These are phyloP conservation scores for Nesidiocoris tenuis DNA, from an alignment of 2,888 invertebrate genomes.

Conservation along the genomic window DNA sequence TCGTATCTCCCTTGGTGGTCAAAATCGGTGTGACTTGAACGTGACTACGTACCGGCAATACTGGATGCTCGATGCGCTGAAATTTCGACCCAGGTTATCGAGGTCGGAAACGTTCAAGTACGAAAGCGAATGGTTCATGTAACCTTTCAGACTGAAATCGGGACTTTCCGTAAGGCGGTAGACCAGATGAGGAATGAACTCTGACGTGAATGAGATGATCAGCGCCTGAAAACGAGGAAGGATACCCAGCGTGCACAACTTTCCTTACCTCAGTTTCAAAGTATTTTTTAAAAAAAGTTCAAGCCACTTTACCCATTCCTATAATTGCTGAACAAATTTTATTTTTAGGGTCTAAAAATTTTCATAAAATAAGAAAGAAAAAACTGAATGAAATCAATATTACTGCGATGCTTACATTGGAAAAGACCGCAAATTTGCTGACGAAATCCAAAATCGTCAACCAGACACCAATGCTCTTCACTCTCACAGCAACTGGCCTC, in stretches of 20 bases:
- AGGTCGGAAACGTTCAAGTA: constrained; percentile 70
- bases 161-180: constrained; percentile 65
- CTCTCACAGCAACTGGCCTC: constrained; percentile 84
- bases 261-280: too few relatives aligned
- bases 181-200: constrained; percentile 88
- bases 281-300: too few relatives aligned
- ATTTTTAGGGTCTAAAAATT: background rate
- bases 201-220: constrained; percentile 95
- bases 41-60: background rate
- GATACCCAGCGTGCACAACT: too few relatives aligned
- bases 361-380: too few relatives aligned
- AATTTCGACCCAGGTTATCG: constrained; percentile 56
- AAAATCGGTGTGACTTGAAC: too few relatives aligned
- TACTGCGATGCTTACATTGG: constrained; percentile 75
- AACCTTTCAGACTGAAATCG: constrained; percentile 68
- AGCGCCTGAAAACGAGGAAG: constrained; percentile 88
- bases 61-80: background rate
- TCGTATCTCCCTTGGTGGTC: too few relatives aligned
- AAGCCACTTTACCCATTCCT: constrained; percentile 77
- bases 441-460: constrained; percentile 89
- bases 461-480: constrained; percentile 93
- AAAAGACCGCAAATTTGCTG: constrained; percentile 88
- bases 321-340: constrained; percentile 50
- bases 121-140: constrained; percentile 75
- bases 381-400: background rate